Evolutionary conservation across 2,888 invertebrate species (phyloP), one percentile per base, ranked within the genome.

Genomic region (Dorcus parallelipipedus): DNA sequence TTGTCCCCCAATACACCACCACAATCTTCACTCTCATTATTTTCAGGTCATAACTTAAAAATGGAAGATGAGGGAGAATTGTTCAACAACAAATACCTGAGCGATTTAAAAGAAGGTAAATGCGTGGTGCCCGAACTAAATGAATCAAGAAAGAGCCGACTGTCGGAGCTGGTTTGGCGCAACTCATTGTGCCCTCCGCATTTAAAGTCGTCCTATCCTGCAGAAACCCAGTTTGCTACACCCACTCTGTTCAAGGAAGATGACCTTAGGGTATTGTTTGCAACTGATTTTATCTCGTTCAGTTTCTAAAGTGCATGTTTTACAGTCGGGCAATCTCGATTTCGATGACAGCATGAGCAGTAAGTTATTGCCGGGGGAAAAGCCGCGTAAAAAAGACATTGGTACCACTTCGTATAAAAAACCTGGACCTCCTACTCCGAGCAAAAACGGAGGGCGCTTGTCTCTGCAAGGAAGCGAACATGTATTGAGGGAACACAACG

Each of bases 21-120:
- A 5, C 14, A 14, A 14, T 2, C 20, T 20, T 55, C 17, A 50
- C 6, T 55, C 39, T 47, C 39, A 17, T 39, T 45, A 23, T n/a
- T 10, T 47, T n/a, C 40, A 49, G 41, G 39, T 9, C 17, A 39
- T 3, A 83, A 83, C 64, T 78, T 89, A 23, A 83, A 85, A 68
- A 89, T 90, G 86, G 93, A 92, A 49, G 94, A 94, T 70, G 94
- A 94, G 73, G 91, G 89, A 47, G 93, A 93, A 73, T 81, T 90
- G 47, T 93, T 93, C 72, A 91, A 92, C 75, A 90, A 90, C 64
- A 89, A 89, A 51, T 91, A 88, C 72, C 81, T 94, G 62, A 82
- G 81, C 0, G 88, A 88, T 73, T 76, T 89, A 67, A 83, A 88
- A 68, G 80, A 81, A 56, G 84, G 86, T 0, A 82, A 85, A 20